Percentiles rank a stretch among this genome's conserved stretches.
These are phyloP conservation scores for Rhizoglyphus robini DNA, from an alignment of 1,140 invertebrate genomes.

Conservation along the genomic window DNA sequence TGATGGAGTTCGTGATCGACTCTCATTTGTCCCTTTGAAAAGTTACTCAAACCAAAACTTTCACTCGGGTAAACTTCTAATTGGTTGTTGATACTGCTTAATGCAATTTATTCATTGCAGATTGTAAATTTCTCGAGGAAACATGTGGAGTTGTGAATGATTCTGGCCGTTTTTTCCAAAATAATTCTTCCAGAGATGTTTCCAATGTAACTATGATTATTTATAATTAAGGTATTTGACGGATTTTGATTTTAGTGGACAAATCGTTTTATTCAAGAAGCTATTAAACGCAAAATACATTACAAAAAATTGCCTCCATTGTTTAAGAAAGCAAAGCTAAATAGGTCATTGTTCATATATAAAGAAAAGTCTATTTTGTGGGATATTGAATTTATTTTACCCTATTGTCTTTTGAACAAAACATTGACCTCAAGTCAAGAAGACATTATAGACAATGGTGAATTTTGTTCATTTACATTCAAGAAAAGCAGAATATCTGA, in stretches of 20 bases:
- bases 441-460: neutral
- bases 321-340: neutral
- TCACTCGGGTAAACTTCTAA: neutral
- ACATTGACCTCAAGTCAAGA: neutral
- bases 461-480: neutral
- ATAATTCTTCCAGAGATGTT: neutral
- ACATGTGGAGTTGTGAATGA: neutral
- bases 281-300: neutral
- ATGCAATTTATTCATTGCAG: slow-evolving; percentile 1
- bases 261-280: slow-evolving; percentile 5
- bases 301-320: slow-evolving; percentile 9
- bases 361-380: slow-evolving; percentile 6
- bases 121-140: slow-evolving; percentile 18
- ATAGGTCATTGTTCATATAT: slow-evolving; percentile 7
- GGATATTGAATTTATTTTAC: slow-evolving; percentile 17
- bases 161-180: neutral
- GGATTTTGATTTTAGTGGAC: neutral
- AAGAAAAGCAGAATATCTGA: neutral
- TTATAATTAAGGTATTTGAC: no score
- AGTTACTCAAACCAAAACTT: slow-evolving; percentile 9
- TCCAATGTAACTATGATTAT: neutral
- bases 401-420: neutral
- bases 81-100: neutral
- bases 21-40: slow-evolving; percentile 4
- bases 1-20: slow-evolving; percentile 6